These are phyloP conservation scores for Eciton burchellii DNA, from an alignment of 1,140 invertebrate species.

Conservation along the genomic window DNA sequence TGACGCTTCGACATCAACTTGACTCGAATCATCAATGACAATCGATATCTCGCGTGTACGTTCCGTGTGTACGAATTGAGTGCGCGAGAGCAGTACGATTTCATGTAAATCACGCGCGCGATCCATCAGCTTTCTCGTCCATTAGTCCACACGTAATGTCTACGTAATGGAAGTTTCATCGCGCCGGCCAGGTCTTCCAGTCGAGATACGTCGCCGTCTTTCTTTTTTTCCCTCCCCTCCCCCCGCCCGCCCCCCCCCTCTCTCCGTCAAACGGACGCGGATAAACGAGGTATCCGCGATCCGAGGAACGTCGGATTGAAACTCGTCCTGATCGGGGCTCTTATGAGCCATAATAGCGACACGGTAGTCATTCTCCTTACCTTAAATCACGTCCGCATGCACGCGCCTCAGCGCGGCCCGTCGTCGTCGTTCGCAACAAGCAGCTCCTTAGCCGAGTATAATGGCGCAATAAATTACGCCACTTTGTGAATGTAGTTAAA, in stretches of 20 bases:
- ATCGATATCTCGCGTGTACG: too few species aligned
- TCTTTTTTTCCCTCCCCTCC: too few species aligned
- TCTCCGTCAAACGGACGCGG: conserved; percentile 9
- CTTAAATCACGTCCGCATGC: conserved; percentile 71
- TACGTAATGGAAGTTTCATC: conserved; percentile 42
- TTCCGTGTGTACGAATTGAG: too few species aligned
- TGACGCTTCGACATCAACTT: too few species aligned
- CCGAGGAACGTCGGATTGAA: conserved; percentile 55
- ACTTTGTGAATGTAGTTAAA: conserved; percentile 74
- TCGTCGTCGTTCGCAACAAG: conserved; percentile 68
- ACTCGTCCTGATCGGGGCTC: conserved; percentile 57
- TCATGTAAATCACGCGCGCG: conserved; percentile 3
- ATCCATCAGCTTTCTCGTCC: conserved; percentile 45
- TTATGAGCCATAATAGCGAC: conserved; percentile 68
- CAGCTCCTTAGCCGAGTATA: conserved; percentile 73
- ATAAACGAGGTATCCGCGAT: conserved; percentile 66
- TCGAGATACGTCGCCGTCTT: neutral
- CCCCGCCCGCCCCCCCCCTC: too few species aligned
- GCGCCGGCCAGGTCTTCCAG: conserved; percentile 1
- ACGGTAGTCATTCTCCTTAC: conserved; percentile 73
- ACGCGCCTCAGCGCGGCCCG: conserved; percentile 64
- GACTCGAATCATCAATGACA: too few species aligned
- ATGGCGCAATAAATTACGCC: conserved; percentile 76
- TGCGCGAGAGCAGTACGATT: conserved; percentile 31
- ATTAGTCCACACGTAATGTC: too few species aligned